These are phyloP conservation scores for Hydractinia symbiolongicarpus DNA, from an alignment of 30 jellyfish, hydroid and myxozoan species.

Conservation along the genomic window DNA sequence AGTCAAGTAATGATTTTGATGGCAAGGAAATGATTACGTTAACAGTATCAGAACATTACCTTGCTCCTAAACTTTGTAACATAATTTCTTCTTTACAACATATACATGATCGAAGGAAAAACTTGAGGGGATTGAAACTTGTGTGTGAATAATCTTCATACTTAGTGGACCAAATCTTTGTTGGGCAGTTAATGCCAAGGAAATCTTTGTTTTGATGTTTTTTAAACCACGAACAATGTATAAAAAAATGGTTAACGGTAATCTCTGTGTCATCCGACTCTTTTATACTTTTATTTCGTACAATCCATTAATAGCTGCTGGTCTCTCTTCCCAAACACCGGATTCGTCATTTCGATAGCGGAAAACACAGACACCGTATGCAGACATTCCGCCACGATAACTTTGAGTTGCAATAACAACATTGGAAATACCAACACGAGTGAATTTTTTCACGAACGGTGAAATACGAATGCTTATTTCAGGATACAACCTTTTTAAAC, in stretches of 20 bases:
- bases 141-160: not conserved
- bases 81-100: not conserved
- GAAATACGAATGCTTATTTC: no score
- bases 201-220: not conserved
- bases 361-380: no score
- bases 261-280: not conserved
- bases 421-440: no score
- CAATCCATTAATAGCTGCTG: no score
- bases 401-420: no score
- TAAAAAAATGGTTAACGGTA: not conserved
- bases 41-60: not conserved
- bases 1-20: not conserved
- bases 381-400: no score
- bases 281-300: no score
- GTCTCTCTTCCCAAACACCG: no score
- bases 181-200: no score
- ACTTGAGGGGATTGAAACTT: not conserved
- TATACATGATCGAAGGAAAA: not conserved
- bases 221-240: not conserved
- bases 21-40: not conserved
- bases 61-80: not conserved
- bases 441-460: no score
- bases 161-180: not conserved
- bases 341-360: no score
- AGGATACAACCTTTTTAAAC: no score